A percentile compares a stretch with the other conserved stretches of the same genome.
phyloP scores from a whole-genome alignment of 2,888 invertebrate species.

The Pandemis cinnamomeana region DNA sequence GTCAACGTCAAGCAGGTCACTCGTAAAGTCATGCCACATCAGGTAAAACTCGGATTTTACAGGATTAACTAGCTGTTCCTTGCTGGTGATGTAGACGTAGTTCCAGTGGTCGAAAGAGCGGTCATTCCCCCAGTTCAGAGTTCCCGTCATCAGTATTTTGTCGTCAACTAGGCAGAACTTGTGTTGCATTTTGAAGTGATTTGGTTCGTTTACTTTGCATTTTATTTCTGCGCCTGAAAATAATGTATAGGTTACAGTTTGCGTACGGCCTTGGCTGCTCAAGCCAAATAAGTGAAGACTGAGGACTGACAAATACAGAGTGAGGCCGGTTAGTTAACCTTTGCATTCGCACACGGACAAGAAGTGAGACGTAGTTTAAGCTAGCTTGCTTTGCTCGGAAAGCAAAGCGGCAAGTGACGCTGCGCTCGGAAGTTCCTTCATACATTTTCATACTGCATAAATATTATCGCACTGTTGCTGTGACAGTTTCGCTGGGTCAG shows the following conservation, averaged over 20 bases:
- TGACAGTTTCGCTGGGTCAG: too few species aligned
- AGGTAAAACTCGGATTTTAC: constrained; percentile 85
- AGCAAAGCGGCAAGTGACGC: too few species aligned
- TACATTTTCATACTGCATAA: too few species aligned
- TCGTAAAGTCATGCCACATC: constrained; percentile 79
- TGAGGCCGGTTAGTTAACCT: too few species aligned
- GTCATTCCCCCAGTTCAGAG: constrained; percentile 90
- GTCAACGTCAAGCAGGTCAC: constrained; percentile 45
- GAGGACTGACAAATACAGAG: background rate
- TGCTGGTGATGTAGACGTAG: constrained; percentile 87
- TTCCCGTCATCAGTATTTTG: constrained; percentile 87
- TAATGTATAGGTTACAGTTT: background rate
- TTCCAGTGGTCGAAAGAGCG: constrained; percentile 89
- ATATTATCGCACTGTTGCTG: too few species aligned
- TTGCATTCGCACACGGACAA: too few species aligned
- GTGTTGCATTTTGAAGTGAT: constrained; percentile 87
- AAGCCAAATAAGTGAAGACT: background rate
- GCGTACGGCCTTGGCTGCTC: too few species aligned
- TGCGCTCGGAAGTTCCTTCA: too few species aligned
- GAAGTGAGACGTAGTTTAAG: too few species aligned
- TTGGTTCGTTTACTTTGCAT: constrained; percentile 72
- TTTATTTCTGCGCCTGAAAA: constrained; percentile 84
- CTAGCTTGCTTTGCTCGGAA: too few species aligned
- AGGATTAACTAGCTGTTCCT: constrained; percentile 79
- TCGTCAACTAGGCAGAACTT: constrained; percentile 90